Evolutionary conservation across 2,888 invertebrate genomes (phyloP), one percentile per base, ranked within the genome.

Genomic region (Sipunculus nudus): DNA sequence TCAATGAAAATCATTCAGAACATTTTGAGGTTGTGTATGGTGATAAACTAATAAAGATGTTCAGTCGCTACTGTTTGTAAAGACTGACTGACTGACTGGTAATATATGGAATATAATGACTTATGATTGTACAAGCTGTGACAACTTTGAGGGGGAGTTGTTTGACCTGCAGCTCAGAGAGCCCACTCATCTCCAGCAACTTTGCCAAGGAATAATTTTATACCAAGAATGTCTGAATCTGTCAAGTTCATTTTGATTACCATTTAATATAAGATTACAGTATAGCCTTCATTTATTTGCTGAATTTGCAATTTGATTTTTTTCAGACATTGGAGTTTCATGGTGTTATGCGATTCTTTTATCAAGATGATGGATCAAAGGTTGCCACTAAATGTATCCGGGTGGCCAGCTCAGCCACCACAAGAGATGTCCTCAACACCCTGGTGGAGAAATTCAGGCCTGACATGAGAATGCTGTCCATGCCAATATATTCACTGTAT

Each of bases 321-420:
- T 87, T 88, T 35, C 87, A 97, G 96, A 93, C 95, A 78, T 88
- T 96, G 85, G 96, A 98, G 85, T 98, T 99, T 86, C 96, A 97
- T 86, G 99, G 99, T 48, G 99, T 99, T 63, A 99, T 99, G 95
- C 90, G 99, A 76, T 99, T 98, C 87, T 99, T 97, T 86, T 99
- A 96, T 85, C 97, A 98, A 92, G 98, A 98, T 85, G 96, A 96
- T 50, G 78, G 77, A 35, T 95, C 96, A 86, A 97, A 97, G 87
- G 96, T 98, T 63, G 95, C 97, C 56, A 99, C 99, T 47, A 99
- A 99, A 87, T 99, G 99, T 85, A 96, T 99, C 75, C 90, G 98
- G 58, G 98, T 99, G 50, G 93, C 97, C 50, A 96, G 95, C 62
- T 94, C 96, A 74, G 98, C 98, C 48, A 96, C 95, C 41, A 94